phyloP scores from a whole-genome alignment of 35 echinoderm and acorn worm genomes.

The Ophiothrix spiculata region DNA sequence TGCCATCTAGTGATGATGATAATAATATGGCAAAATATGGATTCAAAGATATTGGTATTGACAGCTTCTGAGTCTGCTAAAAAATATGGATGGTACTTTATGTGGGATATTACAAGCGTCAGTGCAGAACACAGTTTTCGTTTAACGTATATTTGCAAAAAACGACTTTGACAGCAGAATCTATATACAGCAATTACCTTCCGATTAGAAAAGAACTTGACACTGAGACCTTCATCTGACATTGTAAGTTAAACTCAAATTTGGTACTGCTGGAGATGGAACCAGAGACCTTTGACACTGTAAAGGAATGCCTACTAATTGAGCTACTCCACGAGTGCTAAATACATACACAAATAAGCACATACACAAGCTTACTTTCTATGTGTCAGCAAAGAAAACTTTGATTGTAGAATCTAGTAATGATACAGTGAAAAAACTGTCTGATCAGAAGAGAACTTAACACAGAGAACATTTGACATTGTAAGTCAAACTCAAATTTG shows the following conservation, averaged over 20 bases:
- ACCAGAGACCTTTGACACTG: too few relatives aligned
- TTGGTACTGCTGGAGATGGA: too few relatives aligned
- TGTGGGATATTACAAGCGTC: too few relatives aligned
- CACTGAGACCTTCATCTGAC: constrained; percentile 89
- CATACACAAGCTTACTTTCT: constrained; percentile 59
- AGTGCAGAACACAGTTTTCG: too few relatives aligned
- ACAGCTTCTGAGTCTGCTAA: not conserved
- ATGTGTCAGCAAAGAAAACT: constrained; percentile 95
- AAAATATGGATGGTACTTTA: too few relatives aligned
- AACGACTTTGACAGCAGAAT: constrained; percentile 90
- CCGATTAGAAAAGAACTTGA: constrained; percentile 78
- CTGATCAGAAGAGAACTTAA: constrained; percentile 85
- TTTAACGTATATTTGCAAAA: constrained; percentile 84
- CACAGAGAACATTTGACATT: constrained; percentile 96
- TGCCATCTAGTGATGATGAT: too few relatives aligned
- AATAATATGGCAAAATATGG: too few relatives aligned
- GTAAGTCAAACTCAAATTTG: too few relatives aligned
- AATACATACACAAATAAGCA: constrained; percentile 9
- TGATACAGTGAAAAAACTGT: constrained; percentile 70
- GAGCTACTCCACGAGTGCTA: constrained; percentile 53
- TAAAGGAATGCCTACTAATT: constrained; percentile 54
- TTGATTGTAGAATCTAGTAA: constrained; percentile 91
- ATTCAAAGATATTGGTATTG: too few relatives aligned
- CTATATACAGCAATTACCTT: constrained; percentile 78
- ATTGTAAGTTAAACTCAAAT: too few relatives aligned